phyloP scores from a whole-genome alignment of 2,888 invertebrate genomes.

The Dicyrtomina minuta region DNA sequence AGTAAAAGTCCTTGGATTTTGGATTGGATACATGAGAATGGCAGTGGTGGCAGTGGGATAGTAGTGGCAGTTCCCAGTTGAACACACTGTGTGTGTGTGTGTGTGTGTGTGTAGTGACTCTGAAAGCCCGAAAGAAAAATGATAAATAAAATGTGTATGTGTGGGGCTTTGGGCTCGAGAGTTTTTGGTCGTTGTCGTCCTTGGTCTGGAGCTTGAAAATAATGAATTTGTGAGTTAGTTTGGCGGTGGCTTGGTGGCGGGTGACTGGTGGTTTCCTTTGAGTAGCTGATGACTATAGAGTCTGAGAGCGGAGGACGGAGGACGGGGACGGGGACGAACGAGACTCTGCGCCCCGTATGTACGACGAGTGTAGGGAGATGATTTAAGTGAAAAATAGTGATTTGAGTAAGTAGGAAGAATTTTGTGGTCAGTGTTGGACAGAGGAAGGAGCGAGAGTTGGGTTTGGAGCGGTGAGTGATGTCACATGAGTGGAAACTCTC shows the following conservation, averaged over 20 bases:
- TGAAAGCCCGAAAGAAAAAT: no score
- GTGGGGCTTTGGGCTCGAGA: no score
- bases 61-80: no score
- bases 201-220: no score
- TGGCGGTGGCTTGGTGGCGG: conserved; percentile 13
- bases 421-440: conserved; percentile 24
- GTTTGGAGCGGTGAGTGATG: conserved; percentile 16
- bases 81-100: not conserved
- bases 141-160: conserved; percentile 22
- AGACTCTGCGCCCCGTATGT: not conserved
- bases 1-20: no score
- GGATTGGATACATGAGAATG: no score
- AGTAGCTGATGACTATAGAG: no score
- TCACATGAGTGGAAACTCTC: conserved; percentile 11
- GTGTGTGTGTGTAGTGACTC: no score
- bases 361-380: not conserved
- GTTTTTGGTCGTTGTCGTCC: not conserved
- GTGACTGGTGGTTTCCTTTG: no score
- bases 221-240: conserved; percentile 17
- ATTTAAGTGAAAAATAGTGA: conserved; percentile 30
- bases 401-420: conserved; percentile 23
- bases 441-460: not conserved
- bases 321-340: no score
- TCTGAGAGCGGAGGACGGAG: no score
- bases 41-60: no score